phyloP scores from a whole-genome alignment of 2,797 vertebrate species.

The Alca torda region DNA sequence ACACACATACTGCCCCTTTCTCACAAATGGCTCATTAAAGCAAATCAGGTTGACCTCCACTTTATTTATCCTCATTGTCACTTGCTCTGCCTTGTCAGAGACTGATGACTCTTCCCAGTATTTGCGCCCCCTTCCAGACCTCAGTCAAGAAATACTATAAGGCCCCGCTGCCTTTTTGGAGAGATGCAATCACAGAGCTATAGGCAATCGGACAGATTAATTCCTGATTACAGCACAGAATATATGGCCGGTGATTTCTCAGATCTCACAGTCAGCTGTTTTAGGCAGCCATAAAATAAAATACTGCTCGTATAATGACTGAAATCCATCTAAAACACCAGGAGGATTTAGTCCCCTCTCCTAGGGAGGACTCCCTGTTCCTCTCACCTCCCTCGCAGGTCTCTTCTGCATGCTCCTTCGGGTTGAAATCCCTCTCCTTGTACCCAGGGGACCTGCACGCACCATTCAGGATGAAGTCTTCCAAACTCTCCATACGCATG shows the following conservation, averaged over 20 bases:
- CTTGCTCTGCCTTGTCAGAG: not conserved
- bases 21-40: not conserved
- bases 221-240: not conserved
- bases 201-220: slow-evolving; percentile 2
- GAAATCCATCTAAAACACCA: not conserved
- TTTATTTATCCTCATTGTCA: not conserved
- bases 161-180: not conserved
- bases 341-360: not conserved
- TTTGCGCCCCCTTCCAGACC: not conserved
- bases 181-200: not conserved
- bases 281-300: slow-evolving; percentile 30
- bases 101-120: not conserved
- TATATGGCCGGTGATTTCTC: slow-evolving; percentile 16
- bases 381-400: not conserved
- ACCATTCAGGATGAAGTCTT: not conserved
- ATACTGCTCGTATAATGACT: not conserved
- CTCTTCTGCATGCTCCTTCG: not conserved
- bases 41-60: not conserved
- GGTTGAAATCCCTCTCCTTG: not conserved
- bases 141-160: not conserved
- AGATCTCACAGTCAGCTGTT: slow-evolving; percentile 12
- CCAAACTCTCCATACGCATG: not conserved
- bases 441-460: not conserved
- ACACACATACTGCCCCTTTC: not conserved
- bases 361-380: not conserved